Base-by-base conservation (phyloP, 2,113 vertebrate genomes). In the Salvelinus sp. region DNA sequence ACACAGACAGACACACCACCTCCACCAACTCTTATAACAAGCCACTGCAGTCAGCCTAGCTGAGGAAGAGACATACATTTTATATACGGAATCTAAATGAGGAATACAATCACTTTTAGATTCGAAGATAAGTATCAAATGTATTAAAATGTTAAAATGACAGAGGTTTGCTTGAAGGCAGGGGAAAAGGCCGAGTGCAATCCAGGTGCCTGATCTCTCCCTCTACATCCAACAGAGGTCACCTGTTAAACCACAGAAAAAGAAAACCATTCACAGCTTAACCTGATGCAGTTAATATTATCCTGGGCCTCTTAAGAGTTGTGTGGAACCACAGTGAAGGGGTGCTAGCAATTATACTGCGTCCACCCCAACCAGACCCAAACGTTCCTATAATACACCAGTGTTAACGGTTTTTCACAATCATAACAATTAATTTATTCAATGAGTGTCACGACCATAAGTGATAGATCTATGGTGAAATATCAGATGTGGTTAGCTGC, bases 131-230 rank as follows among this genome's bases (percentile, higher is more conserved):
- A 38, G 44, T 48, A 69, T 69, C 68, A 69, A 69, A 69, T 47
- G 44, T 48, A 69, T 48, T 38, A 69, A 69, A 69, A 27, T 6
- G 33, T 69, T 69, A 47, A 69, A 69, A 48, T 47, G 22, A 58
- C 70, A 72, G 20, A 57, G 57, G 50, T 75, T 64, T 68, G 48
- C 70, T 75, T 54, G 62, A 74, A 84, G 79, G 76, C 64, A 74
- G 68, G 62, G 70, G 38, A 7, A 10, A 30, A 14, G 20, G 33
- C 33, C 6, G 14, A 74, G 44, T 33, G 9, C 6, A 47, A 47
- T 72, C 12, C 48, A 72, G 44, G 23, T 58, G 50, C 25, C 44
- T 6, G 12, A 0, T 20, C 68, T 23, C 57, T 44, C 10, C 16
- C 66, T 22, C 30, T 7, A 68, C 1, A 33, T 38, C 18, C 27